These are phyloP conservation scores for Adineta ricciae DNA, from an alignment of 2,888 invertebrate genomes.

Conservation along the genomic window DNA sequence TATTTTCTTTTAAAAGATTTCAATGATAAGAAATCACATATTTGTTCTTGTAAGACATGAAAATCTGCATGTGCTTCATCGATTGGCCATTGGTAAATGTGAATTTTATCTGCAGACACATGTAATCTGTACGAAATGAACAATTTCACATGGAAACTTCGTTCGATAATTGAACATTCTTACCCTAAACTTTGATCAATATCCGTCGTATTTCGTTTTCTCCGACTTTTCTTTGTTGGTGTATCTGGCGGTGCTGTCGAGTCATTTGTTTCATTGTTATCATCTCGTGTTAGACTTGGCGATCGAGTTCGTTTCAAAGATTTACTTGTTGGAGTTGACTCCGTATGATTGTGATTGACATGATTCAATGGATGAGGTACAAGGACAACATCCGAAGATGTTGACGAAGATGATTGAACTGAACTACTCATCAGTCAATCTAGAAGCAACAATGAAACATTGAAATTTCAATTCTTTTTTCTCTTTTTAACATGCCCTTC, in stretches of 20 bases:
- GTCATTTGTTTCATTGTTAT: neutral
- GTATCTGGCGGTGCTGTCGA: neutral
- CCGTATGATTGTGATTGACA: constrained; percentile 18
- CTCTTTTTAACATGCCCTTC: neutral
- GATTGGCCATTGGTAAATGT: constrained; percentile 84
- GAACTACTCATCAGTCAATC: constrained; percentile 16
- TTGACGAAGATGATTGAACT: neutral
- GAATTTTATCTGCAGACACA: constrained; percentile 68
- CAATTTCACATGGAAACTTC: neutral
- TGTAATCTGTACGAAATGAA: constrained; percentile 7
- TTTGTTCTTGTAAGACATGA: constrained; percentile 88
- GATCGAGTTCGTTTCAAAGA: neutral
- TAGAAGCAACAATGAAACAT: neutral
- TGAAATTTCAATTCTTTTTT: neutral
- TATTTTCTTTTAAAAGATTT: constrained; percentile 86
- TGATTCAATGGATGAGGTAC: neutral
- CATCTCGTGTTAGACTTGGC: neutral
- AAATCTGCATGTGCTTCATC: constrained; percentile 60
- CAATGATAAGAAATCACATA: constrained; percentile 81
- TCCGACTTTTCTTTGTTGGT: constrained; percentile 4
- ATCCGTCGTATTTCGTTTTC: constrained; percentile 1
- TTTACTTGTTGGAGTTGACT: neutral
- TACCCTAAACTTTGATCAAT: constrained; percentile 20
- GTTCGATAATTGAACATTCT: neutral
- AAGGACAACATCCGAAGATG: constrained; percentile 10